phyloP scores from a whole-genome alignment of 2,797 vertebrate genomes.

The Rhynchonycteris naso region DNA sequence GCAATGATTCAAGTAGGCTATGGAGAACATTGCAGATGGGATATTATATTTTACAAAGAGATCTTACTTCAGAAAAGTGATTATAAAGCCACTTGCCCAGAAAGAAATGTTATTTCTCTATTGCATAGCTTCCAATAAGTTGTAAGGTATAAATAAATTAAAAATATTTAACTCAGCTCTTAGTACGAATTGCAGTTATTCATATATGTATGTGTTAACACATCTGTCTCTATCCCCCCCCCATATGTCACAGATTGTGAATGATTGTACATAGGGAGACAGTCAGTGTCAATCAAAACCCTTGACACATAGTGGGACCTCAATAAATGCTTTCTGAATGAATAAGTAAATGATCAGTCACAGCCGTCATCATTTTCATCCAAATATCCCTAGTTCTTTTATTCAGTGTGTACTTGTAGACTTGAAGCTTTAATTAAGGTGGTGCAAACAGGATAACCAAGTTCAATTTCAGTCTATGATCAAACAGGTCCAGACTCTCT shows the following conservation, averaged over 20 bases:
- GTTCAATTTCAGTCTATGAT: background rate
- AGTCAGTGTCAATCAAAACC: background rate
- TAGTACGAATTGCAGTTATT: background rate
- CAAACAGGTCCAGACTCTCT: background rate
- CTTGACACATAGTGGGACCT: background rate
- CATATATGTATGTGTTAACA: background rate
- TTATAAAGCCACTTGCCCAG: background rate
- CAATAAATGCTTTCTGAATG: background rate
- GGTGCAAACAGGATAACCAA: background rate
- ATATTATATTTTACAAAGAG: constrained; percentile 48
- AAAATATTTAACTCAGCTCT: constrained; percentile 19
- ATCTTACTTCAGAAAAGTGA: constrained; percentile 56
- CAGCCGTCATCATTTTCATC: background rate
- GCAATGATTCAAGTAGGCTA: background rate
- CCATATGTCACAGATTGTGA: background rate
- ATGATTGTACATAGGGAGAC: background rate
- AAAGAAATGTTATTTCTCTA: constrained; percentile 22
- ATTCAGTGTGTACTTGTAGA: background rate
- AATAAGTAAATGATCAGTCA: background rate
- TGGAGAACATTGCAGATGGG: background rate
- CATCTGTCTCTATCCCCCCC: background rate
- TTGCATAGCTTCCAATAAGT: background rate
- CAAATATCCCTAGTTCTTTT: background rate
- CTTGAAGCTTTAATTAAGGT: background rate
- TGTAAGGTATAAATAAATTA: constrained; percentile 3